phyloP scores from a whole-genome alignment of 2,797 vertebrate species.

The Natrix natrix region DNA sequence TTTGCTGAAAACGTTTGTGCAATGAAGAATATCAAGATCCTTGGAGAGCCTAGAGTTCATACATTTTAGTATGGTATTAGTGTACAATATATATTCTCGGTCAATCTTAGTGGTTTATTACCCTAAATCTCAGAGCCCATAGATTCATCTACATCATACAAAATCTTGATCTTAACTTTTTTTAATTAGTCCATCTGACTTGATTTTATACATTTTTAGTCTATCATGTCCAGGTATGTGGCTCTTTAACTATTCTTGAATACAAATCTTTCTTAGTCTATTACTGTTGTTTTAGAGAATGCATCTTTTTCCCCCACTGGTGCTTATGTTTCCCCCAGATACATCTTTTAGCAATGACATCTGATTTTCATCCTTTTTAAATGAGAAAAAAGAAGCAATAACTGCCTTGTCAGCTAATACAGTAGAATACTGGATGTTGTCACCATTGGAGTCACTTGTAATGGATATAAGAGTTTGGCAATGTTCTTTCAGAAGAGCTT shows the following conservation, averaged over 20 bases:
- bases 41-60: not conserved
- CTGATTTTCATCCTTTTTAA: slow-evolving; percentile 19
- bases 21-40: not conserved
- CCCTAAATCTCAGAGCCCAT: not conserved
- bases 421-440: not conserved
- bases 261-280: not conserved
- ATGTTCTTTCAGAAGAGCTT: slow-evolving; percentile 11
- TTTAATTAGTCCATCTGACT: not conserved
- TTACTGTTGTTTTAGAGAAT: not conserved
- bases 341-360: not conserved
- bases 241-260: not conserved
- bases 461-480: not conserved
- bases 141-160: not conserved
- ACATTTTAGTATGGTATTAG: not conserved
- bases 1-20: not conserved
- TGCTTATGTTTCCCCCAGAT: not conserved
- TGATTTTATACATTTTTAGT: not conserved
- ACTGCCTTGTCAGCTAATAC: not conserved
- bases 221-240: not conserved
- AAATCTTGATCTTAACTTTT: not conserved
- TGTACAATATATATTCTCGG: not conserved
- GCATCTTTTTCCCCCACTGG: not conserved
- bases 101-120: not conserved
- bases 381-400: slow-evolving; percentile 10
- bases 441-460: not conserved